Conservation (phyloP, 2,888 invertebrate genomes). For the Allygus modestus region DNA sequence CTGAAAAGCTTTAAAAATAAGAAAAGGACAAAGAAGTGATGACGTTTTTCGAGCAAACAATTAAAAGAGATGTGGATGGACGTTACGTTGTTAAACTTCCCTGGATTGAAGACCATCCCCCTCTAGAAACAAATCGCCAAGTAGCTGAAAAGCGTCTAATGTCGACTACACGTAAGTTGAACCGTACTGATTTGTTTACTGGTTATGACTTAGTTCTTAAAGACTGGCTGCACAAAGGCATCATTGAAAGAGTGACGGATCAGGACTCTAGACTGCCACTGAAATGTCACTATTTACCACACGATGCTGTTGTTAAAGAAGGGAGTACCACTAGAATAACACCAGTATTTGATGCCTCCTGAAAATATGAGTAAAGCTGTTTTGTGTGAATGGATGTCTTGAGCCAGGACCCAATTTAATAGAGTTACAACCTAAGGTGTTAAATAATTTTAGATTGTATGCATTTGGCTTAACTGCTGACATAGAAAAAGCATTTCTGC, state of each 20-base stretch:
- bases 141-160: conserved; percentile 26
- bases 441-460: conserved; percentile 30
- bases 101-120: background rate
- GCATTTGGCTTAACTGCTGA: conserved; percentile 50
- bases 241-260: too few species aligned
- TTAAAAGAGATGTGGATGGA: conserved; percentile 14
- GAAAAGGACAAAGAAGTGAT: background rate
- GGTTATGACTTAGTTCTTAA: too few species aligned
- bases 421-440: background rate
- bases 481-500: conserved; percentile 59
- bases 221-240: too few species aligned
- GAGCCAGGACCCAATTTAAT: conserved; percentile 61
- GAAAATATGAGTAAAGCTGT: too few species aligned
- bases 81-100: conserved; percentile 46
- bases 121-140: conserved; percentile 24
- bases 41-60: conserved; percentile 1
- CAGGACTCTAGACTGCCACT: too few species aligned
- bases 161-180: too few species aligned
- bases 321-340: too few species aligned
- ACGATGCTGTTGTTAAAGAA: too few species aligned
- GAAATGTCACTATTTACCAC: too few species aligned
- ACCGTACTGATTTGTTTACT: background rate
- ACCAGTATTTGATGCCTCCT: too few species aligned
- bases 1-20: too few species aligned
- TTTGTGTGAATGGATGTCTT: too few species aligned